Evolutionary conservation across 2,797 vertebrate genomes (phyloP).

Genomic region (Crocidura indochinensis): DNA sequence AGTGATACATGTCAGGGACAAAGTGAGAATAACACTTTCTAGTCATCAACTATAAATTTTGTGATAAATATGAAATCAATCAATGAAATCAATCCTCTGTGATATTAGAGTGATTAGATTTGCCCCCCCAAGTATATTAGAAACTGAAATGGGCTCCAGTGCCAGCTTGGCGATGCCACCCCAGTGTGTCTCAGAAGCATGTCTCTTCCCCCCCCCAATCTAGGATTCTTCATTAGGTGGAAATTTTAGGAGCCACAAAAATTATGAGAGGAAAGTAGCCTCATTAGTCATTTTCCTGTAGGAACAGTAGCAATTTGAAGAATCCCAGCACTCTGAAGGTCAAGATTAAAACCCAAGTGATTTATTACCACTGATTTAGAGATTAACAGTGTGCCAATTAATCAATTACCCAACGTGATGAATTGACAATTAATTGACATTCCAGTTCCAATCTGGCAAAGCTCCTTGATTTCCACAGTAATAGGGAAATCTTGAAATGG

Average conservation of each 20-base stretch:
- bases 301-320: conserved; percentile 85
- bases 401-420: conserved; percentile 88
- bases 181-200: neutral
- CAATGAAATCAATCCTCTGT: conserved; percentile 42
- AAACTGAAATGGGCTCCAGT: neutral
- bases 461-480: conserved; percentile 79
- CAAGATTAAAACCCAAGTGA: conserved; percentile 87
- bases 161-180: neutral
- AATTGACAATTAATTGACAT: conserved; percentile 90
- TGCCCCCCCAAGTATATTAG: neutral
- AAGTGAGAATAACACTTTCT: neutral
- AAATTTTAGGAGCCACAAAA: conserved; percentile 84
- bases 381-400: conserved; percentile 89
- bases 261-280: conserved; percentile 76
- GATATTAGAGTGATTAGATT: conserved; percentile 58
- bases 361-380: conserved; percentile 90
- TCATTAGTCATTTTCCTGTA: conserved; percentile 87
- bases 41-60: conserved; percentile 49
- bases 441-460: conserved; percentile 86
- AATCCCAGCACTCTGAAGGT: conserved; percentile 88
- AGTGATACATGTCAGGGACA: neutral
- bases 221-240: conserved; percentile 61
- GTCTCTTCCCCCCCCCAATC: neutral
- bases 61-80: conserved; percentile 60
- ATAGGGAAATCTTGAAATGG: conserved; percentile 62